A percentile compares a stretch with the other conserved stretches of the same genome.
Conservation (phyloP, 1,140 invertebrate species). For the Brachionus calyciflorus region DNA sequence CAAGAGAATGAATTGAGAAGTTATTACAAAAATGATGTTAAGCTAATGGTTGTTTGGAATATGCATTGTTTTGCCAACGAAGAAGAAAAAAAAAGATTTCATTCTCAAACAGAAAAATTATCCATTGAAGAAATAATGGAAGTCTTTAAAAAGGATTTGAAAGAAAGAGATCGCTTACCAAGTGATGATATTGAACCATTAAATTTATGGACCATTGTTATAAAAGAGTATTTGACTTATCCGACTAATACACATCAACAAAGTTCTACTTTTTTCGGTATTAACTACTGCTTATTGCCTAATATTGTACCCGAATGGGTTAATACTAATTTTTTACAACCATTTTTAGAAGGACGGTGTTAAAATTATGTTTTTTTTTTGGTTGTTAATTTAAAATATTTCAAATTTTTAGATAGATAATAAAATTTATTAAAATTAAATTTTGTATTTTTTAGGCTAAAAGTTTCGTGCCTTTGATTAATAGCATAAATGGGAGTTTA, state of each 20-base stretch:
- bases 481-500: too few species aligned
- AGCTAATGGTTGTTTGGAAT: conserved; percentile 39
- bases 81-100: conserved; percentile 33
- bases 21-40: conserved; percentile 37
- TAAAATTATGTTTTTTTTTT: neutral
- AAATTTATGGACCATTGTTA: conserved; percentile 28
- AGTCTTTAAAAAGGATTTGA: conserved; percentile 33
- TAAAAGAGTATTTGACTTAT: conserved; percentile 39
- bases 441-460: too few species aligned
- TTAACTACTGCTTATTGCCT: conserved; percentile 27
- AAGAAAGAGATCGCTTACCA: neutral
- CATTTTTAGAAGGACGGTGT: conserved; percentile 13
- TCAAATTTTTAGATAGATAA: too few species aligned
- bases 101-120: neutral
- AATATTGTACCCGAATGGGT: conserved; percentile 29
- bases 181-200: conserved; percentile 14
- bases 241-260: conserved; percentile 32
- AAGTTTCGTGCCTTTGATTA: too few species aligned
- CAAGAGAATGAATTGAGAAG: conserved; percentile 20
- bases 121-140: conserved; percentile 1
- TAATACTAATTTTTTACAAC: neutral
- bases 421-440: too few species aligned
- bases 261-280: conserved; percentile 37
- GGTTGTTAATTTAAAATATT: too few species aligned
- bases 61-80: conserved; percentile 42